Conservation (phyloP, 1,140 invertebrate species). For the Drosophila aff. region DNA sequence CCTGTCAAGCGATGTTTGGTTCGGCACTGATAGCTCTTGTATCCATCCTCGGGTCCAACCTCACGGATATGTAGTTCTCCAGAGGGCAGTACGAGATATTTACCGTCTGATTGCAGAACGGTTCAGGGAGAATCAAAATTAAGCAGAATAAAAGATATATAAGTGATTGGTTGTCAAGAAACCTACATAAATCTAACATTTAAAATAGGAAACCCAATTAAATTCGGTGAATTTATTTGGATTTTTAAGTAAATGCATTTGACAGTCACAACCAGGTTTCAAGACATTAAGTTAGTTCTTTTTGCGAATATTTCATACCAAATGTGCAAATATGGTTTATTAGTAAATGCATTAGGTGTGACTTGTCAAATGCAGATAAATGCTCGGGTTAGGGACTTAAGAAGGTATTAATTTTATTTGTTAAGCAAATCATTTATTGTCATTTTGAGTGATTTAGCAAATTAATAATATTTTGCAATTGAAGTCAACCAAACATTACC, state of each 20-base stretch:
- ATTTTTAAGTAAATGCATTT: conserved; percentile 35
- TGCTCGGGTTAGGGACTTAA: not conserved
- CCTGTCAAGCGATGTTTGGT: conserved; percentile 97
- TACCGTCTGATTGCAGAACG: conserved; percentile 89
- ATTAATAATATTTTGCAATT: not conserved
- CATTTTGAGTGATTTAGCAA: not conserved
- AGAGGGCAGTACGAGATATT: conserved; percentile 96
- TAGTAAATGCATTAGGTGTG: conserved; percentile 8
- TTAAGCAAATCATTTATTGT: not conserved
- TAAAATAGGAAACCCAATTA: conserved; percentile 37
- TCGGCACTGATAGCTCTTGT: conserved; percentile 96
- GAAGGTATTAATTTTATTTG: not conserved
- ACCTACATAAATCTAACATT: not conserved
- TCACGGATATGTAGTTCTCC: conserved; percentile 97
- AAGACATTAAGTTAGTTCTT: conserved; percentile 4
- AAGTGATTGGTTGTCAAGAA: conserved; percentile 11
- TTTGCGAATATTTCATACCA: conserved; percentile 8
- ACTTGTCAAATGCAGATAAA: conserved; percentile 7
- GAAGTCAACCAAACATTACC: not conserved
- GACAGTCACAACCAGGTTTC: conserved; percentile 54
- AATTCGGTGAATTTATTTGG: conserved; percentile 39
- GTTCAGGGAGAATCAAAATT: conserved; percentile 10
- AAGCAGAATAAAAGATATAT: conserved; percentile 32
- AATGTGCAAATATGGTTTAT: not conserved
- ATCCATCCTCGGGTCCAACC: conserved; percentile 96